Evolutionary conservation across 2,113 vertebrate genomes (phyloP), one percentile per base, ranked within the genome.

Genomic region (Aleadryas rufinucha): DNA sequence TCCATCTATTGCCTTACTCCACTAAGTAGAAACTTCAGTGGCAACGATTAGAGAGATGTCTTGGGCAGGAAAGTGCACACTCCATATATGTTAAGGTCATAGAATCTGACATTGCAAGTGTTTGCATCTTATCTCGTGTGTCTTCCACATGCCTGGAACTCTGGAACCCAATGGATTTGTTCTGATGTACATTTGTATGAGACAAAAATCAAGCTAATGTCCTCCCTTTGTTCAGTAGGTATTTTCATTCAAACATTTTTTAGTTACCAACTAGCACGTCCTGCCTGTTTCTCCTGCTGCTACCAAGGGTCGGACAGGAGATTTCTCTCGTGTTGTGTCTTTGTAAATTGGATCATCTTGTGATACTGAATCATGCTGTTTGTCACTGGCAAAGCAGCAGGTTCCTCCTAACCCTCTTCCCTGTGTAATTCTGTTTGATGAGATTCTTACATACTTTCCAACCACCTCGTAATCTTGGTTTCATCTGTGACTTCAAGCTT

Each of bases 391-490:
- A 71, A 64, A 90, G 61, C 83, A 95, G 86, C 72, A 76, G 70
- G 74, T 61, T 95, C 65, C 74, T 95, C 45, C 81, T 76, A 78
- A 49, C 80, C 37, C 16, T 72, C 61, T 91, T 90, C 65, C 28
- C 21, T 50, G 54, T 68, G 52, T 65, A 33, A 31, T 57, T 94
- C n/a, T 89, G 27, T 95, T 89, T 96, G 90, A 96, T 82, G 69
- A 44, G 61, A 79, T 78, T 94, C 74, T 94, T 95, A 95, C 53
- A 79, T 72, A 72, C 61, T 74, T 95, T 90, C 69, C 37, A 77
- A 9, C 74, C 70, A 78, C 68, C 86, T 59, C 95, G 71, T 83
- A 93, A 93, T 97, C 60, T 78, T 7, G 5, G 69, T 90, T 96
- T 95, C 85, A 84, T 96, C 90, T 75, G 69, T 0, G 7, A 54